These are phyloP conservation scores for Natrix natrix DNA, from an alignment of 2,797 vertebrate species.

Conservation along the genomic window DNA sequence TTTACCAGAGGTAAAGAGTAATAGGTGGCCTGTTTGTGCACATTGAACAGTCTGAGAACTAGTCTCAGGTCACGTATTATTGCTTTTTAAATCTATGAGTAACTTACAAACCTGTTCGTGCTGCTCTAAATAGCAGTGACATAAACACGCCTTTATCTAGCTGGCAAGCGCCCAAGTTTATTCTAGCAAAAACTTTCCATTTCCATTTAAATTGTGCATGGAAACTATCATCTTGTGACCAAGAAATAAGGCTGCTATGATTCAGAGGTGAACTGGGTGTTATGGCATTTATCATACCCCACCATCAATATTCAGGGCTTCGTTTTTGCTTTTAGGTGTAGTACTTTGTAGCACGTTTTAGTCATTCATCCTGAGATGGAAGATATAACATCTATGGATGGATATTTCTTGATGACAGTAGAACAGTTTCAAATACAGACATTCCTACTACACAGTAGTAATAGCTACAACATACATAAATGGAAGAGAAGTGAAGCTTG, in stretches of 20 bases:
- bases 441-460: neutral
- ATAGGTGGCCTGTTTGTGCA: neutral
- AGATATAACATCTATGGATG: neutral
- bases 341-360: neutral
- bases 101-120: neutral
- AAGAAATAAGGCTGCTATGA: neutral
- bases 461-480: neutral
- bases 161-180: slow-evolving; percentile 12
- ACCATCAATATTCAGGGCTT: neutral
- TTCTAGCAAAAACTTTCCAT: slow-evolving; percentile 32
- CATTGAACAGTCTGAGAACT: neutral
- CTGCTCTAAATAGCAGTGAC: slow-evolving; percentile 12
- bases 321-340: neutral
- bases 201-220: slow-evolving; percentile 36
- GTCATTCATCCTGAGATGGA: neutral
- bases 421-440: neutral
- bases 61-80: neutral
- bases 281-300: neutral
- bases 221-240: neutral
- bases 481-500: neutral
- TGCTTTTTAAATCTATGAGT: neutral
- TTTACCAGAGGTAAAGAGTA: neutral
- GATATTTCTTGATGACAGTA: neutral
- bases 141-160: neutral
- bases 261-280: neutral